Evolutionary conservation across 2,797 vertebrate genomes (phyloP).

Genomic region (Bufotes viridis): DNA sequence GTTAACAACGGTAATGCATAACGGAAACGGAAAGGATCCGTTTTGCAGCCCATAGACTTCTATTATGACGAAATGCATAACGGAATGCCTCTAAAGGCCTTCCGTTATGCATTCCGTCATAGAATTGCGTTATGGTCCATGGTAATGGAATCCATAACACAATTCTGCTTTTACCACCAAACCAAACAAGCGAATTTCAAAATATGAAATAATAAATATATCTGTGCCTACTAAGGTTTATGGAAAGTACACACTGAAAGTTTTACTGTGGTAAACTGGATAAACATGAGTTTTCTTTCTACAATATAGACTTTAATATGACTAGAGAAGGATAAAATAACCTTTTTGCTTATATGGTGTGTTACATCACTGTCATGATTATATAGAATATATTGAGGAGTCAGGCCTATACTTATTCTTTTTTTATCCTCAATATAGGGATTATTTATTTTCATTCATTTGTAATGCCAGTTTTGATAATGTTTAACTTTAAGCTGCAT

Average conservation of each 20-base stretch:
- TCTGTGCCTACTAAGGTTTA: not conserved
- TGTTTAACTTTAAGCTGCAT: not conserved
- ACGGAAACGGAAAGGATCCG: no score
- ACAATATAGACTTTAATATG: not conserved
- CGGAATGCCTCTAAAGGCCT: no score
- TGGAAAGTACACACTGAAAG: not conserved
- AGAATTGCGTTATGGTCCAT: no score
- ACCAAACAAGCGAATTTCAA: no score
- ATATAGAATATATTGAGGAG: not conserved
- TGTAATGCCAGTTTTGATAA: not conserved
- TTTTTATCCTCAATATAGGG: not conserved
- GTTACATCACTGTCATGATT: not conserved
- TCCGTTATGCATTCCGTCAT: no score
- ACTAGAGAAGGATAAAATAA: not conserved
- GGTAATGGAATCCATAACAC: no score
- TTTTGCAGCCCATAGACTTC: no score
- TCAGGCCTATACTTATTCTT: not conserved
- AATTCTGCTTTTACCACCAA: no score
- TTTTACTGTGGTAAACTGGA: not conserved
- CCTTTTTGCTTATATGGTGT: not conserved
- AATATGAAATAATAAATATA: no score
- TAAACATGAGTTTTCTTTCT: not conserved
- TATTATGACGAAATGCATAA: no score
- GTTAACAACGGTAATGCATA: no score
- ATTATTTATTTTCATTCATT: not conserved